A percentile compares a stretch with the other conserved stretches of the same genome.
Evolutionary conservation across 1,140 invertebrate genomes (phyloP).

Genomic region (Orussus abietinus): DNA sequence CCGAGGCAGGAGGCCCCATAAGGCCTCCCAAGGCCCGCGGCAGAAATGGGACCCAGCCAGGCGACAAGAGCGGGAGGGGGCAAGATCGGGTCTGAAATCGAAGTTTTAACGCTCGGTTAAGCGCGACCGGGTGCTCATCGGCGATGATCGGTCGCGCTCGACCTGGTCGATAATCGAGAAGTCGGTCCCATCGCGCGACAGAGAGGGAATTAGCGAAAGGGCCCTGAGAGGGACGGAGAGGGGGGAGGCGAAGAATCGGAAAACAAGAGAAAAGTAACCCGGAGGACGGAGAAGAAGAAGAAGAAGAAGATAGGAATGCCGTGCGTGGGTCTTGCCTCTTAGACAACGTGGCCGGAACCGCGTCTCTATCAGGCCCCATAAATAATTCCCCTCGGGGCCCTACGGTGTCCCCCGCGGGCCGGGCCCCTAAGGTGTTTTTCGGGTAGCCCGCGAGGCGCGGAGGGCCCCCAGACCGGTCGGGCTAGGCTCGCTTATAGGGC

Average conservation of each 20-base stretch:
- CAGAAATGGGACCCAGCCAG: too few relatives aligned
- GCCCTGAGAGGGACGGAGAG: conserved; percentile 1
- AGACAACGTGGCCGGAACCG: conserved; percentile 47
- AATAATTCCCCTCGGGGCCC: conserved; percentile 46
- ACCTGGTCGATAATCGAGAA: too few relatives aligned
- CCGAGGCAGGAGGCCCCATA: too few relatives aligned
- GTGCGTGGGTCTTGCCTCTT: conserved; percentile 47
- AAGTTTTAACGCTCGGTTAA: too few relatives aligned
- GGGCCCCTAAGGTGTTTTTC: conserved; percentile 17
- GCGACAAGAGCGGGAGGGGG: too few relatives aligned
- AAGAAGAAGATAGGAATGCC: conserved; percentile 39
- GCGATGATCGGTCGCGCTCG: too few relatives aligned
- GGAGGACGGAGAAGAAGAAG: too few relatives aligned
- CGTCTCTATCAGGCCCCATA: conserved; percentile 55
- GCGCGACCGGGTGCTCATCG: too few relatives aligned
- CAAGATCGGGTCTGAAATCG: too few relatives aligned
- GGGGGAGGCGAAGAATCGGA: conserved; percentile 2
- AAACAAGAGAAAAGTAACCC: too few relatives aligned
- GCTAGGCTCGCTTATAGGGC: conserved; percentile 20
- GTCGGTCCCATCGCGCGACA: too few relatives aligned
- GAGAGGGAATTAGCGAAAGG: conserved; percentile 14
- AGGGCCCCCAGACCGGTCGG: conserved; percentile 31
- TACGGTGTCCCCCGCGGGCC: conserved; percentile 4
- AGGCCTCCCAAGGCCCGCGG: too few relatives aligned
- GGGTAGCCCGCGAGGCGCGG: conserved; percentile 20